These are phyloP conservation scores for Monopterus albus DNA, from an alignment of 2,113 vertebrate genomes.

Conservation along the genomic window DNA sequence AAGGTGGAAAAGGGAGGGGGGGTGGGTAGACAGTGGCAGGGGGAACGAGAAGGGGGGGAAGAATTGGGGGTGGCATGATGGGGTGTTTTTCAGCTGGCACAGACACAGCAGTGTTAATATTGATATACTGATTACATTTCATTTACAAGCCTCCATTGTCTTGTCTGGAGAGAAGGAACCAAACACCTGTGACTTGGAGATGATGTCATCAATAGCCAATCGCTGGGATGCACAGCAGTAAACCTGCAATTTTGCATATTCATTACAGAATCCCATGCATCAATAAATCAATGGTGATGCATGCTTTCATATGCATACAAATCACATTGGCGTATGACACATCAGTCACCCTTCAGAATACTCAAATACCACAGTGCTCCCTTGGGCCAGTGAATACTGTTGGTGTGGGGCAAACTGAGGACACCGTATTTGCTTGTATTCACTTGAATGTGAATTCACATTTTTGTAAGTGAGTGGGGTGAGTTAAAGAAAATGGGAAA, in stretches of 20 bases:
- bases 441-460: slow-evolving; percentile 43
- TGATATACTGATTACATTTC: slow-evolving; percentile 60
- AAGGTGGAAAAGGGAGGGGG: slow-evolving; percentile 77
- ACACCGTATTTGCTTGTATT: slow-evolving; percentile 44
- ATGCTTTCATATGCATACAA: slow-evolving; percentile 61
- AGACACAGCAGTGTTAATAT: slow-evolving; percentile 43
- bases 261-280: slow-evolving; percentile 53
- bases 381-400: slow-evolving; percentile 38
- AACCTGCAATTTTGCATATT: slow-evolving; percentile 47
- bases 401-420: slow-evolving; percentile 39
- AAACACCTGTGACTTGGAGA: slow-evolving; percentile 48
- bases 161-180: slow-evolving; percentile 41
- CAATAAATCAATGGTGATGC: slow-evolving; percentile 61
- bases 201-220: slow-evolving; percentile 59
- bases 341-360: slow-evolving; percentile 63
- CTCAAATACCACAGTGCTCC: slow-evolving; percentile 43
- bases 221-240: neutral
- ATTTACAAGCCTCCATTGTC: slow-evolving; percentile 53
- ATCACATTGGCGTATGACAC: slow-evolving; percentile 27
- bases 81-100: slow-evolving; percentile 63
- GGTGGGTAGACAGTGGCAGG: slow-evolving; percentile 57
- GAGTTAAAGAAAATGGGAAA: neutral
- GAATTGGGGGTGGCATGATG: slow-evolving; percentile 68
- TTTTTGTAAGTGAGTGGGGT: neutral
- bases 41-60: slow-evolving; percentile 31